A percentile compares a stretch with the other conserved stretches of the same genome.
Evolutionary conservation across 2,888 invertebrate genomes (phyloP).

Genomic region (Tineola bisselliella): DNA sequence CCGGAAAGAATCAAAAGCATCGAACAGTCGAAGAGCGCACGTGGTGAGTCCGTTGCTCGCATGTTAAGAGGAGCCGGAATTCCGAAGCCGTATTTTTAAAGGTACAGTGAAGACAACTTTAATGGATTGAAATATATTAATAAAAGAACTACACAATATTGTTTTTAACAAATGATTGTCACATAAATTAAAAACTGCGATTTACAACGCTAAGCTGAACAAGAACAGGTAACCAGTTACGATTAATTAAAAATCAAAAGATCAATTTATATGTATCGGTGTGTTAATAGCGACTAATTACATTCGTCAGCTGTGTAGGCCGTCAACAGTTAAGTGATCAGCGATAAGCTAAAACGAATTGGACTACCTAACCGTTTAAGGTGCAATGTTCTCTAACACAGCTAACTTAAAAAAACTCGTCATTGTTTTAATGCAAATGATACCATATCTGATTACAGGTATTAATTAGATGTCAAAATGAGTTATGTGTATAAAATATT

Average conservation of each 20-base stretch:
- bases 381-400: not conserved
- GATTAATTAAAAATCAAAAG: conserved; percentile 2
- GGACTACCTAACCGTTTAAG: not conserved
- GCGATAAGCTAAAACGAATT: not conserved
- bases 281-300: conserved; percentile 41
- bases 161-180: not conserved
- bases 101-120: not conserved
- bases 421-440: no score
- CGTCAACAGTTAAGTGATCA: conserved; percentile 2
- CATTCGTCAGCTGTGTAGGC: conserved; percentile 20
- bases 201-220: not conserved
- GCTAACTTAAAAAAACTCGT: no score
- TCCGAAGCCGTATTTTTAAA: not conserved
- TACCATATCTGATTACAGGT: no score
- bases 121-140: not conserved
- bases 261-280: conserved; percentile 40
- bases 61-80: conserved; percentile 13
- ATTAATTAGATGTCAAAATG: not conserved
- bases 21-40: conserved; percentile 5
- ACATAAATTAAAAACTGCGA: not conserved
- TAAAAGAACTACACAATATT: no score
- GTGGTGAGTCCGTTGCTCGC: conserved; percentile 16
- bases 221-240: not conserved
- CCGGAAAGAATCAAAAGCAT: conserved; percentile 3
- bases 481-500: not conserved